Evolutionary conservation across 2,113 vertebrate species (phyloP), one percentile per base, ranked within the genome.

Genomic region (Manacus vitellinus): DNA sequence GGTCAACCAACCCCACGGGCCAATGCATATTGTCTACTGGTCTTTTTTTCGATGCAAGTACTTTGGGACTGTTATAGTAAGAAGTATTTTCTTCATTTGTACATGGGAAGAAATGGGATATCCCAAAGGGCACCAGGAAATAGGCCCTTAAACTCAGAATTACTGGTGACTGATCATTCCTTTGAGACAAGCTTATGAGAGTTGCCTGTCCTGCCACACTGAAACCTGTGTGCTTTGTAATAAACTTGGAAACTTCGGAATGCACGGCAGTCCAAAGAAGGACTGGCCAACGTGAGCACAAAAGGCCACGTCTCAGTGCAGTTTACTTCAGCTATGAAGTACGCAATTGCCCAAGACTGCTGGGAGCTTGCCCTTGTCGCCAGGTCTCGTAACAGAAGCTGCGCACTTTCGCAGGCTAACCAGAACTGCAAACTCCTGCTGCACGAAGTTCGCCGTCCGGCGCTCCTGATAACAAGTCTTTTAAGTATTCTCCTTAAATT

Each of bases 401-500:
- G 33, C 31, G 1, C 39, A 28, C 28, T 28, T 20, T 8, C 4
- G 14, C 72, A 47, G 49, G 9, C 33, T 9, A n/a, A 20, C 22
- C 8, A 10, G 16, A 20, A 24, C 1, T 1, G 16, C 8, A 28
- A 47, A 37, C 12, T 27, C 2, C 1, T 31, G 28, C 2, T 19
- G 37, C 35, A 5, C 0, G 2, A 15, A 3, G 1, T 0, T 55
- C 18, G 1, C 47, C 1, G 0, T 5, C 6, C 30, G 11, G 8
- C 0, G 0, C 16, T 27, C 58, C 15, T 4, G 16, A 1, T 9
- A 22, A 19, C 0, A 0, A 18, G 16, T 10, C 28, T 59, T 20
- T 8, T 0, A 30, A 31, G 12, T 5, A 25, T 10, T 59, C 25
- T 39, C 10, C 7, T 30, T 70, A 44, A 13, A 8, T 2, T 15